A percentile compares a stretch with the other conserved stretches of the same genome.
Evolutionary conservation across 35 echinoderm and acorn worm genomes (phyloP).

Genomic region (Apostichopus japonicus): DNA sequence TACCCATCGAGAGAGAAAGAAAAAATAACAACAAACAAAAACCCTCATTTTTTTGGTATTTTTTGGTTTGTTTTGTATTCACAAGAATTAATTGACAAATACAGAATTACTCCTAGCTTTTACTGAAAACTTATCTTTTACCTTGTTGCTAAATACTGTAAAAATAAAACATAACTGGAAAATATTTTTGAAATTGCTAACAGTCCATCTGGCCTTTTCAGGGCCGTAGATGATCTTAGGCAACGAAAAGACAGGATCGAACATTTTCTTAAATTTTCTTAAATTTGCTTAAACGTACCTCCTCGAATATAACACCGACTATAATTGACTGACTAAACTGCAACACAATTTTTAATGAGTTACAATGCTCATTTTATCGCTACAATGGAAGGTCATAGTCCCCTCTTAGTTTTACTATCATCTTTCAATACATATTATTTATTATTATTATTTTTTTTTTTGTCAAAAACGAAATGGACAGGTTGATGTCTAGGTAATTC

Average conservation of each 20-base stretch:
- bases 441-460: too few species aligned
- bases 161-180: neutral
- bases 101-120: neutral
- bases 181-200: too few species aligned
- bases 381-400: neutral
- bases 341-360: conserved; percentile 15
- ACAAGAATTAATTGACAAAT: neutral
- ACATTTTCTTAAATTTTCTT: too few species aligned
- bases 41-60: neutral
- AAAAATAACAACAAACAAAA: neutral
- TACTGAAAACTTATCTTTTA: neutral
- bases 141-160: neutral
- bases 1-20: too few species aligned
- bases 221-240: too few species aligned
- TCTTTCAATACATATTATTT: too few species aligned
- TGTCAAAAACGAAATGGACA: too few species aligned
- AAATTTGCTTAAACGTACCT: too few species aligned
- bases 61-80: neutral
- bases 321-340: conserved; percentile 7
- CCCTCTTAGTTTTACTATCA: neutral
- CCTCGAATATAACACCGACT: conserved; percentile 1
- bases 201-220: too few species aligned
- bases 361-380: conserved; percentile 14
- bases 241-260: too few species aligned
- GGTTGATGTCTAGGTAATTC: too few species aligned